Base-by-base conservation (phyloP, 2,888 invertebrate species). In the Drosophila hamatofila region DNA sequence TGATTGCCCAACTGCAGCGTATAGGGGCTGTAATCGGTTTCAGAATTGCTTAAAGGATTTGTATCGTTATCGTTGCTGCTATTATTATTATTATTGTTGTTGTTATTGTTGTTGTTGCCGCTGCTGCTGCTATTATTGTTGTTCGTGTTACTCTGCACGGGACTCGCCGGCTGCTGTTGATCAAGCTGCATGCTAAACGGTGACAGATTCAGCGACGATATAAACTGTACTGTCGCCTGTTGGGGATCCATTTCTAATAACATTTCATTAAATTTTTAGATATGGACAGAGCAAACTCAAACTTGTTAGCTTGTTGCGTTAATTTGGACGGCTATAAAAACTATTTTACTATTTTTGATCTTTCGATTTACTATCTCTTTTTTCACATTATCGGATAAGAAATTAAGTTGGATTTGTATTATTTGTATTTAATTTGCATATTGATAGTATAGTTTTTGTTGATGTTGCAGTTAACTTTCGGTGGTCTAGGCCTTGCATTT, bases 151-250 rank as follows among this genome's bases (percentile, higher is more conserved):
- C 70, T 77, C 93, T 75, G 88, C 91, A 91, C 93, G 81, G 92
- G 95, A 91, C 96, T 96, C 57, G 86, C 86, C 49, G 83, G 83
- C 75, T 80, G 88, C 68, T 96, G 96, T 68, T 92, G 92, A 91
- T 96, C 96, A 85, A 95, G 94, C 91, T 95, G 95, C 93, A 96
- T 94, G 92, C 96, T 96, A 93, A 97, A 97, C 88, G 97, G 96
- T 94, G 97, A 96, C 96, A 97, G 96, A 94, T 96, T 97, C 92
- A 97, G 95, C 94, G 97, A 96, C 95, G 97, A 96, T 93, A 97
- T 96, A 94, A 97, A 96, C 94, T 97, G 95, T 94, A 96, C 95
- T 94, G 95, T 94, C 85, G 95, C 94, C 93, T 95, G 95, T 94
- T 95, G 95, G 94, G 96, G 96, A 94, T 97, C 97, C 97, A 97